Conservation (phyloP, 1,140 invertebrate genomes). For the Cydia fagiglandana region DNA sequence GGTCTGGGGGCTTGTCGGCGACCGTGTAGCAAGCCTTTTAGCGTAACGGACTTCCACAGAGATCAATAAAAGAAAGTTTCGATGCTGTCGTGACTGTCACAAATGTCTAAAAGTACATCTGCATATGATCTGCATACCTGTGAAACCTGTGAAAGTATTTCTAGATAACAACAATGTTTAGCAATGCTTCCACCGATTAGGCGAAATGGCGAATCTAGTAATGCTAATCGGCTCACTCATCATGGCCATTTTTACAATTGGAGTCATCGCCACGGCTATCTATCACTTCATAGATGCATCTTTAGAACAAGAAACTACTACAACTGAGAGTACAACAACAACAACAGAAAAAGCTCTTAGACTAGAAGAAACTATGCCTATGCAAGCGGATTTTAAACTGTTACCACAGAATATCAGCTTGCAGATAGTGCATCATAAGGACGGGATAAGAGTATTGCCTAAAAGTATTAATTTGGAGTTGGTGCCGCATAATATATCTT, state of each 20-base stretch:
- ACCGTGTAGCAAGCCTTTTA: no score
- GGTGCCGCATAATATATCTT: neutral
- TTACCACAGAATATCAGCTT: neutral
- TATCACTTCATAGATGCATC: neutral
- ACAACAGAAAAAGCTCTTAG: neutral
- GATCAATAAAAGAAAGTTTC: no score
- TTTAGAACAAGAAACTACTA: neutral
- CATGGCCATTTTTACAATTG: neutral
- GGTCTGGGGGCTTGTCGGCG: no score
- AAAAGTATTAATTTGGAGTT: neutral
- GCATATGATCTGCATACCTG: no score
- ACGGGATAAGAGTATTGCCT: neutral
- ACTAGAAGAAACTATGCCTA: neutral
- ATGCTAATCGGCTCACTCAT: neutral
- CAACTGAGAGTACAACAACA: neutral
- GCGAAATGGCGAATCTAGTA: neutral
- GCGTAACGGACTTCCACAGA: no score
- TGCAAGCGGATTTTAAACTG: neutral
- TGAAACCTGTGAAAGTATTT: no score
- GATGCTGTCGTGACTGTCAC: no score
- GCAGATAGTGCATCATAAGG: neutral
- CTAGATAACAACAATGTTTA: no score
- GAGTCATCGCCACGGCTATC: neutral
- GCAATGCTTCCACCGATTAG: no score
- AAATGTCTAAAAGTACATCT: no score